A percentile compares a stretch with the other conserved stretches of the same genome.
Evolutionary conservation across 1,140 invertebrate genomes (phyloP).

Genomic region (Trialeurodes vaporariorum): DNA sequence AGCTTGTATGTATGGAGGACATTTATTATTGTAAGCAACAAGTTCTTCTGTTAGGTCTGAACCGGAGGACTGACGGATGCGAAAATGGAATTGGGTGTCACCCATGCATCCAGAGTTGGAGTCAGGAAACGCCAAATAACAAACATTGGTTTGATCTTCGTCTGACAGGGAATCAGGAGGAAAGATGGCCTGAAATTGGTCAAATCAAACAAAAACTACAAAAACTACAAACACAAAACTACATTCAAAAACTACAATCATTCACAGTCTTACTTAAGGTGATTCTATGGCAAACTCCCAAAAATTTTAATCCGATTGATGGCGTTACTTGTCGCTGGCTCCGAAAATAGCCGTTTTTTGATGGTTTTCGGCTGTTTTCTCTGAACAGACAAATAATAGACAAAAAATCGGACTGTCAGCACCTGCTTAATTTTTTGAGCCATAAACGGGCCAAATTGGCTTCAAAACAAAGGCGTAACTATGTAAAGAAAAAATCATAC

Average conservation of each 20-base stretch:
- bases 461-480: too few relatives aligned
- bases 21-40: conserved; percentile 53
- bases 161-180: conserved; percentile 76
- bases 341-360: too few relatives aligned
- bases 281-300: too few relatives aligned
- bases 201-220: conserved; percentile 15
- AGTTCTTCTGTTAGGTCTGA: conserved; percentile 11
- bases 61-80: conserved; percentile 46
- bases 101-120: conserved; percentile 98
- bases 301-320: too few relatives aligned
- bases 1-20: conserved; percentile 56
- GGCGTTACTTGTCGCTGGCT: too few relatives aligned
- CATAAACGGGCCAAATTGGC: too few relatives aligned
- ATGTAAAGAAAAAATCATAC: too few relatives aligned
- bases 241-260: neutral
- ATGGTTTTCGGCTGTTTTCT: too few relatives aligned
- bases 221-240: neutral
- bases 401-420: too few relatives aligned
- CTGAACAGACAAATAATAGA: too few relatives aligned
- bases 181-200: conserved; percentile 69
- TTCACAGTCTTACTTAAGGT: neutral
- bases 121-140: conserved; percentile 96
- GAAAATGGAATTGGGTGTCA: conserved; percentile 92
- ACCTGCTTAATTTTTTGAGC: too few relatives aligned
- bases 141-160: conserved; percentile 92